Evolutionary conservation across 2,113 vertebrate genomes (phyloP).

Genomic region (Haliaeetus leucogaster): DNA sequence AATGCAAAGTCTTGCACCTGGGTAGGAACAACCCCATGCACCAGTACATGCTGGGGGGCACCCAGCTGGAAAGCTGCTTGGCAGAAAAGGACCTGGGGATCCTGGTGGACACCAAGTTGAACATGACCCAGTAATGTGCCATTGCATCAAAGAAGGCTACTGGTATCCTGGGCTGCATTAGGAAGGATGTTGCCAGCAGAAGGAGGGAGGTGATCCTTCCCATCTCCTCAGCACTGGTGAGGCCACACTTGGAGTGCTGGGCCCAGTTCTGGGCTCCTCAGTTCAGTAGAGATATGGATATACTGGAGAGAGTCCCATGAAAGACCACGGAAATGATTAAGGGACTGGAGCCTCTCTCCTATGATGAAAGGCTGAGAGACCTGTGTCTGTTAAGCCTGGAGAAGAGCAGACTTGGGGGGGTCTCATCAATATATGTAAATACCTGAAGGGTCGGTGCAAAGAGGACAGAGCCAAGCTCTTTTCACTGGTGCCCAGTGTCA

Average conservation of each 20-base stretch:
- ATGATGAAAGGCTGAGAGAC: neutral
- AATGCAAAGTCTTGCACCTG: neutral
- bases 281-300: neutral
- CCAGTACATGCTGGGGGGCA: neutral
- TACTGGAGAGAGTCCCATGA: neutral
- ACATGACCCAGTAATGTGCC: neutral
- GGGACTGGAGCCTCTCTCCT: neutral
- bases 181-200: neutral
- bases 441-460: neutral
- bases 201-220: neutral
- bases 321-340: neutral
- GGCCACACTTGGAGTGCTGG: neutral
- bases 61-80: neutral
- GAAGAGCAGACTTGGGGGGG: neutral
- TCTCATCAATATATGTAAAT: neutral
- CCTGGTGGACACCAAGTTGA: neutral
- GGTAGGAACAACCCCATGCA: neutral
- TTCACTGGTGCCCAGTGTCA: neutral
- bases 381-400: neutral
- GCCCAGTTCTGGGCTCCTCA: neutral
- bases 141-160: neutral
- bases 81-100: neutral
- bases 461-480: neutral
- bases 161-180: neutral
- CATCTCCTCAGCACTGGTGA: neutral